These are phyloP conservation scores for Myotis brandtii DNA, from an alignment of 2,113 vertebrate species.

Conservation along the genomic window DNA sequence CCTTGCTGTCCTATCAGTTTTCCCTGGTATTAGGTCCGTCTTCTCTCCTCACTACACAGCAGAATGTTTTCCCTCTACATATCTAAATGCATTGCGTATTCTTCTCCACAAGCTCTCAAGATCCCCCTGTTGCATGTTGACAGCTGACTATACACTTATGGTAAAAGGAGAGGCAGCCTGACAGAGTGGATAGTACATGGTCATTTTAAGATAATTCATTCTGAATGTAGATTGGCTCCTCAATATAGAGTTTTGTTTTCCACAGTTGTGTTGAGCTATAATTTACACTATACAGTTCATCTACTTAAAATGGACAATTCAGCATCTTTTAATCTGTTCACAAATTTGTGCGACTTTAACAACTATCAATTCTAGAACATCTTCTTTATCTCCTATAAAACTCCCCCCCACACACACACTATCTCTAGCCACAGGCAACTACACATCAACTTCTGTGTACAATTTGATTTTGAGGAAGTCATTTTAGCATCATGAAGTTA, in stretches of 20 bases:
- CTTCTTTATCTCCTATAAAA: background rate
- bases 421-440: too few species aligned
- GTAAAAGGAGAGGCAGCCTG: background rate
- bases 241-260: background rate
- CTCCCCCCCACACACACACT: background rate
- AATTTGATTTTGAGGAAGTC: background rate
- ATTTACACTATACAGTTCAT: background rate
- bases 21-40: fast-evolving
- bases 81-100: background rate
- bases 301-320: background rate
- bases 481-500: background rate
- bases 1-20: background rate
- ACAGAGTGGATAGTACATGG: too few species aligned
- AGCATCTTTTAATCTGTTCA: background rate
- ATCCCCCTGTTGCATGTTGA: too few species aligned
- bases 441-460: background rate
- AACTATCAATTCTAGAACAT: background rate
- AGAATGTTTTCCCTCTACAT: too few species aligned
- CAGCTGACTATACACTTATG: background rate
- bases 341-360: background rate
- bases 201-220: background rate
- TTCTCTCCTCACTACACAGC: background rate
- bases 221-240: background rate
- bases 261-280: background rate
- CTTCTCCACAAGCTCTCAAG: background rate